Percentiles rank a stretch among this genome's conserved stretches.
Evolutionary conservation across 2,888 invertebrate genomes (phyloP).

Genomic region (Metellina segmentata): DNA sequence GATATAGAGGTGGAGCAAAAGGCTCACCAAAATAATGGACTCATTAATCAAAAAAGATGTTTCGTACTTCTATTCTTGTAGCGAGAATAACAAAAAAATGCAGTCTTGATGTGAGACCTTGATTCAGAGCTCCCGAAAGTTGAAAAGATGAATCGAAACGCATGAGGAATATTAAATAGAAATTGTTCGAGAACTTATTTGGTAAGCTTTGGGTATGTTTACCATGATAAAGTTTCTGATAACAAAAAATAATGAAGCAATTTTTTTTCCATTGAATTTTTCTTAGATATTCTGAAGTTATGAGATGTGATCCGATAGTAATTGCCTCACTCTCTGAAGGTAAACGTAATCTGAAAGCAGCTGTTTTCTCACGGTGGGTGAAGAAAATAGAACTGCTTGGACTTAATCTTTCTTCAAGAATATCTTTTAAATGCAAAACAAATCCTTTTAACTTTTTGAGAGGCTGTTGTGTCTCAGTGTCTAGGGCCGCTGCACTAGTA

Average conservation of each 20-base stretch:
- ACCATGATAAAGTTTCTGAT: not conserved
- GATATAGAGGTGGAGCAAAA: slow-evolving; percentile 31
- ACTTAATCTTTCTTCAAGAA: too few relatives aligned
- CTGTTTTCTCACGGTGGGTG: too few relatives aligned
- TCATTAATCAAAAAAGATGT: slow-evolving; percentile 42
- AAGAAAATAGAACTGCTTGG: too few relatives aligned
- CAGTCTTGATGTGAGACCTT: slow-evolving; percentile 25
- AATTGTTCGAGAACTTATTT: not conserved
- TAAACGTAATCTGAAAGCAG: too few relatives aligned
- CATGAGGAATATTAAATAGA: not conserved
- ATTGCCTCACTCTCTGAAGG: too few relatives aligned
- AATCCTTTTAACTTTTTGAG: too few relatives aligned
- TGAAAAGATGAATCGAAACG: slow-evolving; percentile 9
- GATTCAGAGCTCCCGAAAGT: slow-evolving; percentile 17
- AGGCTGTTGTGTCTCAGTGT: too few relatives aligned
- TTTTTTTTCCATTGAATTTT: not conserved
- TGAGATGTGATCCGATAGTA: too few relatives aligned
- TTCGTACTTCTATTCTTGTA: slow-evolving; percentile 25
- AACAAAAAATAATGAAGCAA: not conserved
- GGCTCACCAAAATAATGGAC: slow-evolving; percentile 27
- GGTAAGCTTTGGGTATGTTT: not conserved
- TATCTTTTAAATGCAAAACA: too few relatives aligned
- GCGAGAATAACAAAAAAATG: not conserved
- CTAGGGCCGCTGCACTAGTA: too few relatives aligned
- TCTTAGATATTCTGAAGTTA: too few relatives aligned